A percentile compares a stretch with the other conserved stretches of the same genome.
Conservation (phyloP, 1,140 invertebrate species). For the Pomacea maculata region DNA sequence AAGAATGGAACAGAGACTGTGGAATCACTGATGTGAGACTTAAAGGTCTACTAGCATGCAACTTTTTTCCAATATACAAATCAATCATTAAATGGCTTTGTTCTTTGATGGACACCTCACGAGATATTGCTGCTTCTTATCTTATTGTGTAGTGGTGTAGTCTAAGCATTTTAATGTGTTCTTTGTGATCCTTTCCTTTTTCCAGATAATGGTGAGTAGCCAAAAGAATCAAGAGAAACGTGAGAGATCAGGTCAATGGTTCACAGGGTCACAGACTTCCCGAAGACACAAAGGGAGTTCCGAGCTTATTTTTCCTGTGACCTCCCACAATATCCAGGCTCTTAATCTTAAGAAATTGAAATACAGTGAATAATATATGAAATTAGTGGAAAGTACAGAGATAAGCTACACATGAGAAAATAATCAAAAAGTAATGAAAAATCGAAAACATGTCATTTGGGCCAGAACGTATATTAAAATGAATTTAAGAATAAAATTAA, state of each 20-base stretch:
- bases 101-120: no score
- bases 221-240: no score
- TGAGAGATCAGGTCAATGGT: not conserved
- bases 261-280: not conserved
- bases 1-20: no score
- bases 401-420: not conserved
- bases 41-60: no score
- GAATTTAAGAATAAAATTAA: not conserved
- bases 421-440: not conserved
- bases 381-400: not conserved
- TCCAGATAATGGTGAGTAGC: no score
- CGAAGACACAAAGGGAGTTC: not conserved
- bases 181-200: no score
- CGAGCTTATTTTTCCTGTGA: not conserved
- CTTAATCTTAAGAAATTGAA: not conserved
- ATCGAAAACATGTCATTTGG: not conserved
- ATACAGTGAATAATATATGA: not conserved
- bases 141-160: no score
- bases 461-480: not conserved
- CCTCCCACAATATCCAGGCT: not conserved
- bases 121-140: no score
- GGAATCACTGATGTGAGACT: no score
- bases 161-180: no score
- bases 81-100: no score
- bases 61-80: no score